A percentile compares a stretch with the other conserved stretches of the same genome.
Conservation (phyloP, 2,113 vertebrate genomes). For the Nothocercus nigrocapillus region DNA sequence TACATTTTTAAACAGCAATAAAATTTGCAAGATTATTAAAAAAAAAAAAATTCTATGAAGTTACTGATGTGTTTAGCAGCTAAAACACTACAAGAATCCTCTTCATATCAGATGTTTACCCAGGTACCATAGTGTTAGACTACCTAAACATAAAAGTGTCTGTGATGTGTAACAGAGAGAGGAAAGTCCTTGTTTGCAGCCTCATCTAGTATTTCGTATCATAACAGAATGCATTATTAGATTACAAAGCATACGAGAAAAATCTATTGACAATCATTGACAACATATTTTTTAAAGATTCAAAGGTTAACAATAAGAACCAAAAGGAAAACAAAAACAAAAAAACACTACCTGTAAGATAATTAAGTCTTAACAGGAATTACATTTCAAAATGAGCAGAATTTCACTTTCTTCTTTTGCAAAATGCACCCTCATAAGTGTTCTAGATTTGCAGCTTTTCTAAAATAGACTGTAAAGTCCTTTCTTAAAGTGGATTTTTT, state of each 20-base stretch:
- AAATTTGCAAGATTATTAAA: not conserved
- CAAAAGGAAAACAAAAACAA: not conserved
- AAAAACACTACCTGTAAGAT: not conserved
- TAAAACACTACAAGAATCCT: not conserved
- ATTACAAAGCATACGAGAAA: not conserved
- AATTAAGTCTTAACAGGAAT: not conserved
- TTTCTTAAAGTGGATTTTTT: not conserved
- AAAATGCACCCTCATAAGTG: not conserved
- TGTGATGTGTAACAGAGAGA: not conserved
- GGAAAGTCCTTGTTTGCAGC: not conserved
- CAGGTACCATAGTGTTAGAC: not conserved
- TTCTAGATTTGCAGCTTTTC: not conserved
- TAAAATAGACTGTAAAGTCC: not conserved
- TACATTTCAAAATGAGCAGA: not conserved
- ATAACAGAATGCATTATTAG: not conserved
- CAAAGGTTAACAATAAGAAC: not conserved
- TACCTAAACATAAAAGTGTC: not conserved
- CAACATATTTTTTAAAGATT: not conserved
- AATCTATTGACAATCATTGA: not conserved
- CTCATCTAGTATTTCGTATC: not conserved
- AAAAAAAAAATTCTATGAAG: not conserved
- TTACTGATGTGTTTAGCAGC: not conserved
- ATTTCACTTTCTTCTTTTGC: not conserved
- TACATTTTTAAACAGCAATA: not conserved
- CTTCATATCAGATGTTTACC: not conserved